Evolutionary conservation across 2,113 vertebrate genomes (phyloP).

Genomic region (Lampris incognitus): DNA sequence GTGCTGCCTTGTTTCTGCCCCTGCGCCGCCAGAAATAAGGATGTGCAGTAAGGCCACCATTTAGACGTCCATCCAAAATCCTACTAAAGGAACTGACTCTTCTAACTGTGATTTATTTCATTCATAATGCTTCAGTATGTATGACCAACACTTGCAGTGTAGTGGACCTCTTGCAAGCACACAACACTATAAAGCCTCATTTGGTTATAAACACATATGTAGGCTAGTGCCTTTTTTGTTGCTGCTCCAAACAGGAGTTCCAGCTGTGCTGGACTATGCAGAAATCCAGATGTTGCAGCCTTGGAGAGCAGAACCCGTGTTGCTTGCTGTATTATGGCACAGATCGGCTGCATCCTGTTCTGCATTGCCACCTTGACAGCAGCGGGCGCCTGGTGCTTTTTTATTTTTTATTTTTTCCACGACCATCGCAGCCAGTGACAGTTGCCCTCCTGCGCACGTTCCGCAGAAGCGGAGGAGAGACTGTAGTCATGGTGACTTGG

Average conservation of each 20-base stretch:
- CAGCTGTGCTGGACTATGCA: neutral
- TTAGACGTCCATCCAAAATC: too few relatives aligned
- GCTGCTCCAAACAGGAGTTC: neutral
- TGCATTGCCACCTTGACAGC: conserved; percentile 54
- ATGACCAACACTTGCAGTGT: too few relatives aligned
- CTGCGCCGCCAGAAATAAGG: too few relatives aligned
- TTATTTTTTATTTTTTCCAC: conserved; percentile 6
- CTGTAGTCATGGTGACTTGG: conserved; percentile 62
- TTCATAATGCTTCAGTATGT: too few relatives aligned
- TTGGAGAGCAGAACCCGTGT: neutral
- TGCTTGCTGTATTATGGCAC: neutral
- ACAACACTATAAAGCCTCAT: neutral
- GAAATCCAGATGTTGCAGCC: too few relatives aligned
- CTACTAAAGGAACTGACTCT: too few relatives aligned
- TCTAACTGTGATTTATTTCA: too few relatives aligned
- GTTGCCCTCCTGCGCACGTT: conserved; percentile 51
- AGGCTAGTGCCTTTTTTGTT: neutral
- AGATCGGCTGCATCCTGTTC: conserved; percentile 8
- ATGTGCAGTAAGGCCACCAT: too few relatives aligned
- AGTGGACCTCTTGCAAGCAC: too few relatives aligned
- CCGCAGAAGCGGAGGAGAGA: conserved; percentile 39
- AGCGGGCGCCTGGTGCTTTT: conserved; percentile 15
- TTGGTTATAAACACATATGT: conserved; percentile 1
- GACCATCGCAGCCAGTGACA: conserved; percentile 28
- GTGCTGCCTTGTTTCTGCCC: too few relatives aligned